Base-by-base conservation (phyloP, 2,888 invertebrate genomes). In the Serrognathus titanus region DNA sequence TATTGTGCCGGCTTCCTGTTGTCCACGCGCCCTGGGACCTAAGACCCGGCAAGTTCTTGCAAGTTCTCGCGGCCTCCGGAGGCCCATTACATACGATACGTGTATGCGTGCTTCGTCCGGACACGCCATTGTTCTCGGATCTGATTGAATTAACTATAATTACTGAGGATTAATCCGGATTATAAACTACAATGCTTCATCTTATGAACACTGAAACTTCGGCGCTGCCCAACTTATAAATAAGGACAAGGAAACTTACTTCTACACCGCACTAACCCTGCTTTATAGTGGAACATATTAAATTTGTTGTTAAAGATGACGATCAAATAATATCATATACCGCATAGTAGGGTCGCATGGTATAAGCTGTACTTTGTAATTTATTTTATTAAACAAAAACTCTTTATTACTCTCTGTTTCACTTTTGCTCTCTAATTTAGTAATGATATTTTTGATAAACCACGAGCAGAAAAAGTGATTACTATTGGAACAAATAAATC, bases 131-230 rank as follows among this genome's bases (percentile, higher is more conserved):
- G 73, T 73, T 71, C 66, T 63, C 67, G 73, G 75, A 75, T 75
- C 73, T 70, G 73, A 75, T 74, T 74, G 75, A 76, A 76, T 77
- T 75, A 76, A 69, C 70, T 71, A 69, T 75, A 76, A 76, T 76
- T 74, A 74, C 72, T 63, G 61, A 59, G 67, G 70, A 70, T 70
- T 68, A 68, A 61, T 62, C 62, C 62, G 62, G 64, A 64, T 61
- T 64, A 61, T 52, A 40, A 57, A 57, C 56, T 57, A 57, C 56
- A 57, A 57, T 57, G 56, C 51, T 52, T 57, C 56, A 48, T 57
- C 56, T 52, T 57, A 20, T 20, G 43, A 43, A 43, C 43, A 43
- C 43, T 11, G 43, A 43, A 43, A 43, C 43, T 43, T 43, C 10
- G 13, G 13, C 40, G 40, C 11, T 13, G 43, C 9, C 12, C 43